These are phyloP conservation scores for Scytalopus superciliaris DNA, from an alignment of 2,113 vertebrate genomes.

Conservation along the genomic window DNA sequence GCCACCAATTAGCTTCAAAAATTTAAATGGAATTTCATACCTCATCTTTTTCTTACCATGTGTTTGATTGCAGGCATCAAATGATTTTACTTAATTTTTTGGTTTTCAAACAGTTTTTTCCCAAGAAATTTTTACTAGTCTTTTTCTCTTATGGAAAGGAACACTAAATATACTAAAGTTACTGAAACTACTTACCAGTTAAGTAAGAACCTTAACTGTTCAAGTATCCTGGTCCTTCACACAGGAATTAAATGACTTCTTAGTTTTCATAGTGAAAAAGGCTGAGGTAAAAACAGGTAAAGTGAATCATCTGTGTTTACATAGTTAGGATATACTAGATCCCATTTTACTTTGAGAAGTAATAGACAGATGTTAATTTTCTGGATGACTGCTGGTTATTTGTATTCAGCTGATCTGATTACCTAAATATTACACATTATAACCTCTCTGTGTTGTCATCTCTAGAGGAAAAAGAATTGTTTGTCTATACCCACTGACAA, in stretches of 20 bases:
- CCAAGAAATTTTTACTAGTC: too few species aligned
- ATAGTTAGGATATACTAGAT: background rate
- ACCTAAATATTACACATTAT: background rate
- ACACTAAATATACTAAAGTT: background rate
- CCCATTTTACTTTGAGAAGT: background rate
- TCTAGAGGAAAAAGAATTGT: background rate
- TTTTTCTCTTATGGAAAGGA: background rate
- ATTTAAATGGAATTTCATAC: background rate
- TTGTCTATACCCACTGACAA: background rate
- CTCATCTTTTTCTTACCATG: background rate
- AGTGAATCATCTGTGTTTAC: background rate
- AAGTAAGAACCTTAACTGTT: background rate
- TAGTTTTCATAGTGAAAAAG: background rate
- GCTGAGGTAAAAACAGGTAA: background rate
- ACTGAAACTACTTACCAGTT: background rate
- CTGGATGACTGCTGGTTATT: slow-evolving; percentile 10
- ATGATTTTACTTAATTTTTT: background rate
- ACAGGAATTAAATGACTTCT: background rate
- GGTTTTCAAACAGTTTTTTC: too few species aligned
- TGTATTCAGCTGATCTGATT: slow-evolving; percentile 2
- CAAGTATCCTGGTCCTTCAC: background rate
- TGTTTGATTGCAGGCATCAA: background rate
- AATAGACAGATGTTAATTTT: slow-evolving; percentile 16
- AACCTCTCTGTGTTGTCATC: background rate
- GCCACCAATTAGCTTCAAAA: background rate